Evolutionary conservation across 1,140 invertebrate genomes (phyloP), one percentile per base, ranked within the genome.

Genomic region (Leptinotarsa undecemlineata): DNA sequence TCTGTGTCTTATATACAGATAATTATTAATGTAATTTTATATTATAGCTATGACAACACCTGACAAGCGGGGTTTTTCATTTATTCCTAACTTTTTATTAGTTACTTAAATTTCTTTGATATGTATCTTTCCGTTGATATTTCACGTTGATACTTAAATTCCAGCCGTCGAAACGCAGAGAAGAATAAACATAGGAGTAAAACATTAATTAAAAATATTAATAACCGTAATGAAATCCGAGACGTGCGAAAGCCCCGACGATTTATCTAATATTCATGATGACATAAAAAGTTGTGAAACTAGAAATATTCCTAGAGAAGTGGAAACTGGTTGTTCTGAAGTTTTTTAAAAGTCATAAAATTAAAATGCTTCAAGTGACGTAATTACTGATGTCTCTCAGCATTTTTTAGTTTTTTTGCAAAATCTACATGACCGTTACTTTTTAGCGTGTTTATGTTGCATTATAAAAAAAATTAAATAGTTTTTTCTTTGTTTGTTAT

Each of bases 171-270:
- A 57, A 57, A 17, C 51, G 15, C n/a, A 57, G n/a, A 57, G 17
- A 17, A 57, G n/a, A n/a, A 57, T 57, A 19, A 15, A 19, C 51
- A 57, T 57, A 57, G 51, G n/a, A 57, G 51, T n/a, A 19, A 57
- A 57, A 19, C 51, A 57, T 57, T 19, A 57, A 57, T 57, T 57
- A 57, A 57, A 57, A 57, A 57, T 57, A 57, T 57, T 57, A 57
- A 17, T 57, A 57, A 57, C 51, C n/a, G 17, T 57, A 57, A 57
- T 57, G 51, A 57, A 57, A 57, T 19, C n/a, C 51, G 15, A 57
- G 51, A 57, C 51, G n/a, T 57, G 51, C 51, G 51, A 57, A 57
- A 57, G 51, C 51, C 6, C 15, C 8, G 51, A 15, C 17, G 14
- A 57, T 57, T 57, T 57, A 57, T 57, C 51, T 57, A 57, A 57